These are phyloP conservation scores for Ichneumoninae sp. DNA, from an alignment of 2,888 invertebrate species.

Conservation along the genomic window DNA sequence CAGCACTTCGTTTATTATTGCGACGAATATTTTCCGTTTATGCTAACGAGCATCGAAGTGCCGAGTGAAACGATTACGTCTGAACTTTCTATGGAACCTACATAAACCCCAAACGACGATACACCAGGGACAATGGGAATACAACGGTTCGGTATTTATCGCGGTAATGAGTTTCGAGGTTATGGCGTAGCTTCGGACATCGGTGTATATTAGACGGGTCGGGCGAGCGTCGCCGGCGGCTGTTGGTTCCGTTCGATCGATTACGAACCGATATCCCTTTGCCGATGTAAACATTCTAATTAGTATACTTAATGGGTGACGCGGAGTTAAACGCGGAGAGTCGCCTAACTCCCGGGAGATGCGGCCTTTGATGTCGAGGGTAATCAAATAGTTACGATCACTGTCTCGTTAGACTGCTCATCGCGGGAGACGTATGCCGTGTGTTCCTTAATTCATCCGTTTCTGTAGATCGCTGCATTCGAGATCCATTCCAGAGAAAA, in stretches of 20 bases:
- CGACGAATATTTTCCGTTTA: neutral
- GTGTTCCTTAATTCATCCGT: too few species aligned
- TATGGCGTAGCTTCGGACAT: neutral
- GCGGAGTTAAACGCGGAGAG: constrained; percentile 5
- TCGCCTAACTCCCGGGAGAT: constrained; percentile 13
- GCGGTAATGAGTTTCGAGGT: constrained; percentile 32
- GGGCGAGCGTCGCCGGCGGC: neutral
- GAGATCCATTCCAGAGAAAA: too few species aligned
- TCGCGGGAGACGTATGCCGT: too few species aligned
- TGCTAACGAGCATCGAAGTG: constrained; percentile 35
- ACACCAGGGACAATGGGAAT: constrained; percentile 25
- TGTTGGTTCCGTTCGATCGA: constrained; percentile 33
- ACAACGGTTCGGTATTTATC: constrained; percentile 28
- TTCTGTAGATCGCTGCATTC: too few species aligned
- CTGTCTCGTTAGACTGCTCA: constrained; percentile 5
- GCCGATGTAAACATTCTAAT: constrained; percentile 28
- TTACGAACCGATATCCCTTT: constrained; percentile 7
- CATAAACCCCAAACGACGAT: neutral
- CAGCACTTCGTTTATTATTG: neutral
- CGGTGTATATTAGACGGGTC: neutral
- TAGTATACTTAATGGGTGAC: constrained; percentile 31
- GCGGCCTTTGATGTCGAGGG: constrained; percentile 26
- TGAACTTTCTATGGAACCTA: constrained; percentile 46
- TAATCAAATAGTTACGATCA: constrained; percentile 20
- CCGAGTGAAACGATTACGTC: constrained; percentile 1